Base-by-base conservation (phyloP, 2,888 invertebrate species). In the Habroteleia sp. region DNA sequence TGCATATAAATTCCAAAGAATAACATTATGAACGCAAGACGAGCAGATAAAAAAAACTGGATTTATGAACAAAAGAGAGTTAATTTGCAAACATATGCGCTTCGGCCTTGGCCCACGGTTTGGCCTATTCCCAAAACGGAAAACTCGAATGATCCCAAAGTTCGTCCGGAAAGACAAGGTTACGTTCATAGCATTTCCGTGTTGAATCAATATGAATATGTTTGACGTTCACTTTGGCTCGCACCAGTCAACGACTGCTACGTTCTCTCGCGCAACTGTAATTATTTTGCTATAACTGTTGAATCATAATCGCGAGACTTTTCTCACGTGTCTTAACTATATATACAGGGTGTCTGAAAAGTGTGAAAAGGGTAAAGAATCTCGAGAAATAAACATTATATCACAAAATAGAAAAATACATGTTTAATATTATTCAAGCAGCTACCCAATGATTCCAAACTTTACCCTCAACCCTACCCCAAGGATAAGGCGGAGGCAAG, bases 91-190 rank as follows among this genome's bases (percentile, higher is more conserved):
- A 23, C 25, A 11, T 50, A 5, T 13, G 27, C 48, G 41, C 58
- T 3, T 27, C 46, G 72, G 42, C 72, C 72, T 72, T 76, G 72
- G 72, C 48, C 71, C 66, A 58, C 41, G 58, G 54, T 56, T 78
- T 72, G 75, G 68, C 75, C 75, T 76, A 68, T 75, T 48, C 60
- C 74, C 78, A 74, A 78, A 68, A 73, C 66, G 44, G 62, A 66
- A 76, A 76, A 11, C 33, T 20, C 66, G 58, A 68, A 65, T 68
- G 60, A 69, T 73, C 46, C 62, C 37, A 25, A 56, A 63, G 69
- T 74, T 72, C 74, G 75, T 37, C 39, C 62, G 60, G 46, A 58
- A 63, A 60, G 66, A 35, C 76, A 69, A 78, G 74, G 73, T 65
- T 66, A 25, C 33, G 33, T 42, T 42, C 62, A 10, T 23, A 23